A percentile compares a stretch with the other conserved stretches of the same genome.
These are phyloP conservation scores for rat (Rattus norvegicus) DNA, from an alignment of 2,113 vertebrate genomes.

Conservation along the genomic window DNA sequence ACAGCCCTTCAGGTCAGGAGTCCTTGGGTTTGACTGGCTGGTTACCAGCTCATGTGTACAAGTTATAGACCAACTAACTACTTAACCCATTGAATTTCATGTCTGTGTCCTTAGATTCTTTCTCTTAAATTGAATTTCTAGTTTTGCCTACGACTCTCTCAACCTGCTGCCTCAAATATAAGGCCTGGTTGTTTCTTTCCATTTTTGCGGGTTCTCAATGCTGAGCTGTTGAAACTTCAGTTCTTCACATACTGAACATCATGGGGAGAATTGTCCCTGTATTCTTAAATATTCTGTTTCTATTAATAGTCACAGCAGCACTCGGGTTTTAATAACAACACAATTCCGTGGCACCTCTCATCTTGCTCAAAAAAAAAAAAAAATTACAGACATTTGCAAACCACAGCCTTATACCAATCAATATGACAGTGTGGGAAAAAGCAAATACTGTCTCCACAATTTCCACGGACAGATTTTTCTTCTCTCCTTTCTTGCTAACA, in stretches of 20 bases:
- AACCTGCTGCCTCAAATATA: not conserved
- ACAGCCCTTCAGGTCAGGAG: not conserved
- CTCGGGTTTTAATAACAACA: constrained; percentile 66
- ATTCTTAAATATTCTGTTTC: constrained; percentile 60
- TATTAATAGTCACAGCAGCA: constrained; percentile 67
- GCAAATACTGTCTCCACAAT: constrained; percentile 67
- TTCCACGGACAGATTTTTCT: constrained; percentile 74
- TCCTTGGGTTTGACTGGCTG: not conserved
- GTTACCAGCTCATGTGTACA: not conserved
- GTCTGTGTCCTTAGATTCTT: not conserved
- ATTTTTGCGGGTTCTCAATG: constrained; percentile 22
- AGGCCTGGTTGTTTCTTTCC: not conserved
- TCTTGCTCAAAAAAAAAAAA: constrained; percentile 64
- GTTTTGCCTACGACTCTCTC: constrained; percentile 15
- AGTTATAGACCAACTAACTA: not conserved
- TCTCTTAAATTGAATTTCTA: constrained; percentile 15
- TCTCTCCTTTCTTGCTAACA: constrained; percentile 78
- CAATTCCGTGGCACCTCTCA: constrained; percentile 46
- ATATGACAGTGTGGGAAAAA: constrained; percentile 72
- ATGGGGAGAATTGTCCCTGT: constrained; percentile 30
- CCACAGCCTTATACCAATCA: constrained; percentile 64
- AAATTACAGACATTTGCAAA: constrained; percentile 69
- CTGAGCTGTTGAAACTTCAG: constrained; percentile 49
- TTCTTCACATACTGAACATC: constrained; percentile 30
- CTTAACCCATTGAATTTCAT: not conserved